Percentiles rank a stretch among this genome's conserved stretches.
These are phyloP conservation scores for Leptinotarsa undecemlineata DNA, from an alignment of 1,140 invertebrate species.

Conservation along the genomic window DNA sequence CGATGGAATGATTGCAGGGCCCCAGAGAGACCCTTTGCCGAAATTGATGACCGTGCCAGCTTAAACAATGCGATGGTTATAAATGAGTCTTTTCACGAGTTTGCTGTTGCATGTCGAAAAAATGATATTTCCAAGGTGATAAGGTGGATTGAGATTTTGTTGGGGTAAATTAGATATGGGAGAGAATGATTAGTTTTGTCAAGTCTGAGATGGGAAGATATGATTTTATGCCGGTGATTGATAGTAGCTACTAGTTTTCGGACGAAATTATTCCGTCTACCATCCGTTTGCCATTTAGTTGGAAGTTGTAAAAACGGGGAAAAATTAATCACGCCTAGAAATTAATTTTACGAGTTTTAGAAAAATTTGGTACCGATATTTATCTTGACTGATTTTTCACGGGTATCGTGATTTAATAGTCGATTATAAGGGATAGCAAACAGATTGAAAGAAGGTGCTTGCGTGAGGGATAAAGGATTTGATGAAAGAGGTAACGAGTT, in stretches of 20 bases:
- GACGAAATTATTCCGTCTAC: too few species aligned
- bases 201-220: background rate
- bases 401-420: too few species aligned
- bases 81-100: slow-evolving; percentile 22
- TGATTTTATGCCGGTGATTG: background rate
- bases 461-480: too few species aligned
- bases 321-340: too few species aligned
- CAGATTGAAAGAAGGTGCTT: too few species aligned
- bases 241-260: background rate
- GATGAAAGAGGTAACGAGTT: too few species aligned
- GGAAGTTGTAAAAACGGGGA: too few species aligned
- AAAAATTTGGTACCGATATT: too few species aligned
- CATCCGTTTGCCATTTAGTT: too few species aligned
- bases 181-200: slow-evolving; percentile 7
- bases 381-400: too few species aligned
- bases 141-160: slow-evolving; percentile 18
- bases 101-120: slow-evolving; percentile 6
- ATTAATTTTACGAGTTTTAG: too few species aligned
- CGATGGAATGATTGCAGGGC: slow-evolving; percentile 9
- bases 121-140: slow-evolving; percentile 9
- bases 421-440: too few species aligned
- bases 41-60: slow-evolving; percentile 18
- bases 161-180: slow-evolving; percentile 4
- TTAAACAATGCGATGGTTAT: slow-evolving; percentile 21
- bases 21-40: slow-evolving; percentile 7